Conservation (phyloP, 1,140 invertebrate species). For the Macrobrachium rosenbergii region DNA sequence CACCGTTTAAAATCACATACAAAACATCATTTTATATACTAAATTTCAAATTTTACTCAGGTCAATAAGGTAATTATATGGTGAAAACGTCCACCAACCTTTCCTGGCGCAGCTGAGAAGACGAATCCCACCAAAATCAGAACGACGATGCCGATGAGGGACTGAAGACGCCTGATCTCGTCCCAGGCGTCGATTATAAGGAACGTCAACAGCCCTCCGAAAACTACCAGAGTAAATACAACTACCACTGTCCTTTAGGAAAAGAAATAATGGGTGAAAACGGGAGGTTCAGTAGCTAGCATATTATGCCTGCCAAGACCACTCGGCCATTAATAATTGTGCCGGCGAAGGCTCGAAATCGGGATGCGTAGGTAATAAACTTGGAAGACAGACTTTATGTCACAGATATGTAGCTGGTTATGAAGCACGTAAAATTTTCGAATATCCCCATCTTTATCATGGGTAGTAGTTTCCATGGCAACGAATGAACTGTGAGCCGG, state of each 20-base stretch:
- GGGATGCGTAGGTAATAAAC: too few relatives aligned
- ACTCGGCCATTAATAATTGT: too few relatives aligned
- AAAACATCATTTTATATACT: background rate
- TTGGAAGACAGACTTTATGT: too few relatives aligned
- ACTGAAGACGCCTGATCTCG: slow-evolving; percentile 72
- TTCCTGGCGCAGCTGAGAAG: slow-evolving; percentile 76
- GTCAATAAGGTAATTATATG: background rate
- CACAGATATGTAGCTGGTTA: too few relatives aligned
- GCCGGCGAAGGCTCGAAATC: too few relatives aligned
- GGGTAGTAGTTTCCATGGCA: too few relatives aligned
- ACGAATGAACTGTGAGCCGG: too few relatives aligned
- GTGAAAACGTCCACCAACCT: slow-evolving; percentile 67
- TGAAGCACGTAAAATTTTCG: too few relatives aligned
- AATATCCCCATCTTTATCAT: too few relatives aligned
- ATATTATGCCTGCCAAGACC: background rate
- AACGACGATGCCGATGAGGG: slow-evolving; percentile 75
- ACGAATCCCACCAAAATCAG: slow-evolving; percentile 72
- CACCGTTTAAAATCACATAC: slow-evolving; percentile 10
- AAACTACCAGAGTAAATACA: background rate
- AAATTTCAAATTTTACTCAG: background rate
- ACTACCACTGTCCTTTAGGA: background rate
- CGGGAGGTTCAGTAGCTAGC: background rate
- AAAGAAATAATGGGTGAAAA: background rate
- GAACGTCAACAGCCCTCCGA: slow-evolving; percentile 73
- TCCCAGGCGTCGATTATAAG: slow-evolving; percentile 71